Conservation (phyloP, 2,113 vertebrate genomes). For the Drymodes brunneopygia region DNA sequence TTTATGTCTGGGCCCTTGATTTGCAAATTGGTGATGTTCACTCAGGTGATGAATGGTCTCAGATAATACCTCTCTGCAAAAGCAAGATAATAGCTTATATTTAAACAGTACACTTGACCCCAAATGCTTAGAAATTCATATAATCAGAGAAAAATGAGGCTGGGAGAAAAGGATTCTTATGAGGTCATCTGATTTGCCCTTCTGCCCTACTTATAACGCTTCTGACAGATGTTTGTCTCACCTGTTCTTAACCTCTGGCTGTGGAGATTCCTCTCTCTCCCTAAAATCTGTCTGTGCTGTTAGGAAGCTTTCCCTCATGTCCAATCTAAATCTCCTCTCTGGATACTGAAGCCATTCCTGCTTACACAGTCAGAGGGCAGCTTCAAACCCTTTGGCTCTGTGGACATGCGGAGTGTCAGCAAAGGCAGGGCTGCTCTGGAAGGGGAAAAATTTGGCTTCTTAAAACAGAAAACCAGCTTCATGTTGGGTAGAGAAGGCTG, state of each 20-base stretch:
- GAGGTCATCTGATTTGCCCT: slow-evolving; percentile 55
- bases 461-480: background rate
- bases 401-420: background rate
- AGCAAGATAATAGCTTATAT: slow-evolving; percentile 10
- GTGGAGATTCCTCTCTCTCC: background rate
- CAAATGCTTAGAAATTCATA: slow-evolving; percentile 41
- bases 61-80: background rate
- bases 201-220: slow-evolving; percentile 17
- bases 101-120: slow-evolving; percentile 37
- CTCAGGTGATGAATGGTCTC: slow-evolving; percentile 20
- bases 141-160: slow-evolving; percentile 19
- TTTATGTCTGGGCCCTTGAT: slow-evolving; percentile 4
- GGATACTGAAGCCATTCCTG: background rate
- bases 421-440: background rate
- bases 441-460: background rate
- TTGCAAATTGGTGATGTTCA: slow-evolving; percentile 4
- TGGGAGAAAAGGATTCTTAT: background rate
- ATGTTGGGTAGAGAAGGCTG: background rate
- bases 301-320: background rate
- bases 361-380: background rate
- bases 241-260: slow-evolving; percentile 40
- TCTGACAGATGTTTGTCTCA: slow-evolving; percentile 58
- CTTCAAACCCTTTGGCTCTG: background rate
- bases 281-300: background rate
- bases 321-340: background rate